Percentiles rank a stretch among this genome's conserved stretches.
Evolutionary conservation across 2,797 vertebrate genomes (phyloP).

Genomic region (Alfaro cultratus): DNA sequence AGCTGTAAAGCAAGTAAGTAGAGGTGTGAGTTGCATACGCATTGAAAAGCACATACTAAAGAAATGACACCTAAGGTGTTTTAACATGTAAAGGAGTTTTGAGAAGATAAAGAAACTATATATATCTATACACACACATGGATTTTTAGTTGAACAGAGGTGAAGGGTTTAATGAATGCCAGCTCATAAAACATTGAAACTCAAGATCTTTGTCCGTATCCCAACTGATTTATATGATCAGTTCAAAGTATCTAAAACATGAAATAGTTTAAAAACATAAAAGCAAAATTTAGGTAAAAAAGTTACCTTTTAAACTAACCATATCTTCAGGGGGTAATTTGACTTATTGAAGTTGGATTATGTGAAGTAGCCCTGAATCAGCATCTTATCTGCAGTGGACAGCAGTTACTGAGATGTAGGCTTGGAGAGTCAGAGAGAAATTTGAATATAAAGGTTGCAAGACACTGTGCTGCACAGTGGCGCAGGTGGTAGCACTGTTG

Average conservation of each 20-base stretch:
- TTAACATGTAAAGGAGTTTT: background rate
- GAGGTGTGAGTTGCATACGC: slow-evolving; percentile 8
- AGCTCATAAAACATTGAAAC: background rate
- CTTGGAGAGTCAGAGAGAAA: background rate
- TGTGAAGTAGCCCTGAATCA: background rate
- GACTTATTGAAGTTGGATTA: background rate
- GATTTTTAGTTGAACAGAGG: background rate
- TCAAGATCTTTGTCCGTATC: background rate
- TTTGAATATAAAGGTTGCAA: background rate
- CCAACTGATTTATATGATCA: background rate
- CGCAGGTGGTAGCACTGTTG: too few species aligned
- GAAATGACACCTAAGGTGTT: background rate
- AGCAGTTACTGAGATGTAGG: background rate
- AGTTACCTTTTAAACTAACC: background rate
- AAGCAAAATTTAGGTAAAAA: background rate
- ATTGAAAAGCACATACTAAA: background rate
- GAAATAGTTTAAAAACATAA: background rate
- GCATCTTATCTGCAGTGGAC: slow-evolving; percentile 2
- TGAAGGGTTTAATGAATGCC: background rate
- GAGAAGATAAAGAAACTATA: background rate
- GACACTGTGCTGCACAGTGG: too few species aligned
- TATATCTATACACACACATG: background rate
- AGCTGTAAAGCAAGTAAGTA: slow-evolving; percentile 2
- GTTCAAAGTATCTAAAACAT: background rate
- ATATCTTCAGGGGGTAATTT: background rate